Percentiles rank a stretch among this genome's conserved stretches.
Evolutionary conservation across 2,113 vertebrate genomes (phyloP).

Genomic region (Motacilla tschutschensis): DNA sequence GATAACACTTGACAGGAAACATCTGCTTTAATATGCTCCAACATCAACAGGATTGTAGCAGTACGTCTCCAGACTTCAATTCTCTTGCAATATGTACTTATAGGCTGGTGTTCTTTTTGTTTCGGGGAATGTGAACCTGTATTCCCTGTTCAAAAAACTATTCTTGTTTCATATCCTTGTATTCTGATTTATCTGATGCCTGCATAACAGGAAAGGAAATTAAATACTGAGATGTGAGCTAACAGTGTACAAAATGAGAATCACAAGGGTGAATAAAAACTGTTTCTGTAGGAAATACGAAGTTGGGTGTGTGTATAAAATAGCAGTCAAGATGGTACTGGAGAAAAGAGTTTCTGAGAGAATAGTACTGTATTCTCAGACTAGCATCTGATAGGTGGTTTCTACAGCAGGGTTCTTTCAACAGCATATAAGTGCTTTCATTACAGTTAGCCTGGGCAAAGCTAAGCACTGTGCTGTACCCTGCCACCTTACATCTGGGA

Average conservation of each 20-base stretch:
- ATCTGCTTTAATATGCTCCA: constrained; percentile 72
- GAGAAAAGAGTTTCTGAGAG: not conserved
- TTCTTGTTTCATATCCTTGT: constrained; percentile 16
- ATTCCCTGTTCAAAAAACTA: not conserved
- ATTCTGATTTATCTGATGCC: constrained; percentile 21
- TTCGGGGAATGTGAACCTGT: not conserved
- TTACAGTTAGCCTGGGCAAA: not conserved
- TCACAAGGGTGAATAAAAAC: not conserved
- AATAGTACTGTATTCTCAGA: not conserved
- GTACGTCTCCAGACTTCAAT: not conserved
- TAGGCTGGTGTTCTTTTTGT: constrained; percentile 12
- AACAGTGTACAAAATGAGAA: not conserved
- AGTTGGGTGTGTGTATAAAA: not conserved
- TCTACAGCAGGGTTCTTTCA: not conserved
- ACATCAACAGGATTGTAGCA: constrained; percentile 61
- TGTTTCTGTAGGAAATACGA: not conserved
- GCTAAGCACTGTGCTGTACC: not conserved
- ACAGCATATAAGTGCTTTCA: not conserved
- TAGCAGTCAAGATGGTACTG: not conserved
- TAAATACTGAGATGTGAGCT: not conserved
- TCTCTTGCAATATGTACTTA: not conserved
- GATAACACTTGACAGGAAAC: constrained; percentile 71
- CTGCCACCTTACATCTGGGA: not conserved
- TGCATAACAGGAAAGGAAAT: not conserved
- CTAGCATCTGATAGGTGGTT: not conserved